Base-by-base conservation (phyloP, 2,888 invertebrate species). In the Erebia epiphron region DNA sequence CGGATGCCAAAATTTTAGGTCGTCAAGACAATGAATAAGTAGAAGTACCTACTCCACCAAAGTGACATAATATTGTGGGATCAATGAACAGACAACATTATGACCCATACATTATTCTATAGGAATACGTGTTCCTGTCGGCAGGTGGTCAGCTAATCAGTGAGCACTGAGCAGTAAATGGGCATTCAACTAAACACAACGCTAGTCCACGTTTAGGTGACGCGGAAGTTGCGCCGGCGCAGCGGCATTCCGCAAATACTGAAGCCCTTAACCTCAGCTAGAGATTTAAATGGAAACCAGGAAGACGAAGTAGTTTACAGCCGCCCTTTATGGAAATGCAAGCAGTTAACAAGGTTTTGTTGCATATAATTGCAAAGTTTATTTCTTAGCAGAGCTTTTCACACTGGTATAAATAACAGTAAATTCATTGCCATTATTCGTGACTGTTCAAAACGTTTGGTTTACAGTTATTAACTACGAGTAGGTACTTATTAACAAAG, bases 261-360 rank as follows among this genome's bases (percentile, higher is more conserved):
- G 54, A 3, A 35, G 35, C 35, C 35, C 35, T 35, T 35, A 73
- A 70, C 70, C 70, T 70, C 70, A 56, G 58, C 9, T 49, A 18
- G 52, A 54, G 67, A 73, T 65, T 64, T 68, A 65, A 68, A 68
- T 65, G 65, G 70, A 68, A 70, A 73, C 56, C 21, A 50, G 52
- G 61, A 60, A 67, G 52, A 21, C 13, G 43, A 11, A 50, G 58
- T 13, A 14, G 57, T 69, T 64, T 50, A 63, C 18, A 9, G 54
- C 52, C n/a, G 41, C 54, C 18, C 10, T 54, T 18, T 54, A 54
- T n/a, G 50, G 50, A 50, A 50, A 50, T n/a, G 14, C 50, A 50
- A 54, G 10, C 10, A 8, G n/a, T 16, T 18, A 11, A 10, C 18
- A 9, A 54, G 54, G 18, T 54, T 54, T 50, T 50, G n/a, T 50